Evolutionary conservation across 2,888 invertebrate species (phyloP).

Genomic region (Drosophila ezoana): DNA sequence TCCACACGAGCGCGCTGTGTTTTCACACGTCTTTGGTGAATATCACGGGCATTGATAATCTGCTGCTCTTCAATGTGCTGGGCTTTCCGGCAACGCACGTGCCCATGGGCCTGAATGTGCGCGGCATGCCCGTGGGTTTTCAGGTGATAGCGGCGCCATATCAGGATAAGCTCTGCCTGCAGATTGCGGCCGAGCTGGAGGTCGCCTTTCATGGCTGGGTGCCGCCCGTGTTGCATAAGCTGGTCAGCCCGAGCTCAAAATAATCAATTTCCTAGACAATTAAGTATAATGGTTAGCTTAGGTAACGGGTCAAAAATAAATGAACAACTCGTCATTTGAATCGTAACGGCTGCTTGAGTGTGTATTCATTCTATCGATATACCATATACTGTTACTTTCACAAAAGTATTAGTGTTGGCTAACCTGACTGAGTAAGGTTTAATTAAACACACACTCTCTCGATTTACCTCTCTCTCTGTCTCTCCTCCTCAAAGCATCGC

Average conservation of each 20-base stretch:
- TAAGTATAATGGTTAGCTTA: conserved; percentile 31
- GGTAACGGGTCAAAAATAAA: conserved; percentile 50
- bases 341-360: not conserved
- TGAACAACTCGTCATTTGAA: not conserved
- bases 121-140: conserved; percentile 90
- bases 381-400: too few relatives aligned
- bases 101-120: conserved; percentile 88
- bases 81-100: conserved; percentile 91
- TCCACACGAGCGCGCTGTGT: conserved; percentile 88
- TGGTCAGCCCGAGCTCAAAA: not conserved
- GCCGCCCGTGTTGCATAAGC: conserved; percentile 85
- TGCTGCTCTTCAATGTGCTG: conserved; percentile 85
- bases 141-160: conserved; percentile 91
- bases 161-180: conserved; percentile 92
- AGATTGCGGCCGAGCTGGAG: conserved; percentile 92
- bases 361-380: too few relatives aligned
- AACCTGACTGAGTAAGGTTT: too few relatives aligned
- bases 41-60: conserved; percentile 66
- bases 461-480: not conserved
- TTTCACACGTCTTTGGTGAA: conserved; percentile 88
- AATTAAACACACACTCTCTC: too few relatives aligned
- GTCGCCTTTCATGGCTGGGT: conserved; percentile 93
- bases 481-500: not conserved
- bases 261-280: not conserved
- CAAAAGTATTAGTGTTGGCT: too few relatives aligned